phyloP scores from a whole-genome alignment of 2,797 vertebrate genomes.

The Scolopax rusticola region DNA sequence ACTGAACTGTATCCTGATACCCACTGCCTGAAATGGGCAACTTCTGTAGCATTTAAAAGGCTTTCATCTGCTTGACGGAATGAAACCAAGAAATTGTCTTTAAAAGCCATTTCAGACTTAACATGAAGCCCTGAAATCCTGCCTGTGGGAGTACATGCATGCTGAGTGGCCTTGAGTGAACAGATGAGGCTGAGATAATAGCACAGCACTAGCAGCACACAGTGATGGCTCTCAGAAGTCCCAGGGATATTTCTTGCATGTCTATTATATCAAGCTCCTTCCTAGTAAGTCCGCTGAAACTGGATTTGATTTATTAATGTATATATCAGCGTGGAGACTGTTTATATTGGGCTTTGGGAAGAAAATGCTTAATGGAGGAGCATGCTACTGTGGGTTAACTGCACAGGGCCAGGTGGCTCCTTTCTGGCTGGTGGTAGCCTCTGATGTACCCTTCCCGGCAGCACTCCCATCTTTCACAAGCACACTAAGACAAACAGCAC shows the following conservation, averaged over 20 bases:
- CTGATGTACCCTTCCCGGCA: not conserved
- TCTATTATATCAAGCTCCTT: not conserved
- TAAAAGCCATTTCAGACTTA: not conserved
- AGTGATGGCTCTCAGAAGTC: not conserved
- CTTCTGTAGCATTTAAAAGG: not conserved
- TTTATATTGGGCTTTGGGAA: not conserved
- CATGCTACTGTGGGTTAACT: not conserved
- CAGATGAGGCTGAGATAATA: accelerated
- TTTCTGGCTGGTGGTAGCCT: not conserved
- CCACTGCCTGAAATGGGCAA: not conserved
- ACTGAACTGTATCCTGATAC: not conserved
- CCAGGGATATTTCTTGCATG: not conserved
- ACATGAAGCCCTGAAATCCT: not conserved
- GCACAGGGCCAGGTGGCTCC: not conserved
- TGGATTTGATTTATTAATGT: not conserved
- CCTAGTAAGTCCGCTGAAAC: not conserved
- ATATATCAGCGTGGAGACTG: not conserved
- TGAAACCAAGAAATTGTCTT: not conserved
- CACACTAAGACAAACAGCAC: not conserved
- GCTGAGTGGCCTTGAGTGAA: not conserved
- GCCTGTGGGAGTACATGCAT: accelerated
- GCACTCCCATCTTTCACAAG: not conserved
- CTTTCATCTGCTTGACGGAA: not conserved
- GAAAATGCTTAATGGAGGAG: not conserved
- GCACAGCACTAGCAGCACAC: not conserved